Base-by-base conservation (phyloP, 2,888 invertebrate species). In the Eristalis pertinax region DNA sequence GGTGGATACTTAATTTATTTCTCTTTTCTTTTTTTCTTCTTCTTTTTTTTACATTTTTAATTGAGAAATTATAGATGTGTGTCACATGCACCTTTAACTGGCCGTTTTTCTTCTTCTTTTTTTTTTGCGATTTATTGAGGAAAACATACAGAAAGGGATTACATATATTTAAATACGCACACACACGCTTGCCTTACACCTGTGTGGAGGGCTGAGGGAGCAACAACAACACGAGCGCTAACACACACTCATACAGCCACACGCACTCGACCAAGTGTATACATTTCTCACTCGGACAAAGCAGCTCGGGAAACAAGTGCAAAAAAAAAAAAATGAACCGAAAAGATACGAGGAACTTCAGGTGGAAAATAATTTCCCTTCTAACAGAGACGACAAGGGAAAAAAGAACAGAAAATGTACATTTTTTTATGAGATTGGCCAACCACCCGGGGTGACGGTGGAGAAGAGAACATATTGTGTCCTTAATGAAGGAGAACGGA, bases 291-390 rank as follows among this genome's bases (percentile, higher is more conserved):
- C 62, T 86, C 74, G 73, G 65, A 82, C 67, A 74, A 78, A 83
- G 78, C 60, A 70, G 74, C 77, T 56, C 77, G 62, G 68, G 69
- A 82, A 60, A 77, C 41, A 60, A 65, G 35, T 50, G 50, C 50
- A 83, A 5, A 32, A 72, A 76, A 79, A n/a, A 85, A 65, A 41
- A 69, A 62, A 32, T 10, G 2, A 56, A 56, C 24, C 11, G 22
- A 60, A 72, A 68, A 26, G 69, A 86, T 50, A 50, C 50, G 50
- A 50, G 50, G 65, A 83, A 83, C 35, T 77, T 72, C 85, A 77
- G 77, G 85, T 82, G 65, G 77, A 78, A 86, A 86, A 82, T 75
- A 86, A 82, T 86, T 86, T 86, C 82, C 82, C 82, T 82, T 77
- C 62, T 50, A 19, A 19, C 2, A 19, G 32, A 32, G 32, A 32